phyloP scores from a whole-genome alignment of 2,113 vertebrate genomes.

The Gymnorhina tibicen region DNA sequence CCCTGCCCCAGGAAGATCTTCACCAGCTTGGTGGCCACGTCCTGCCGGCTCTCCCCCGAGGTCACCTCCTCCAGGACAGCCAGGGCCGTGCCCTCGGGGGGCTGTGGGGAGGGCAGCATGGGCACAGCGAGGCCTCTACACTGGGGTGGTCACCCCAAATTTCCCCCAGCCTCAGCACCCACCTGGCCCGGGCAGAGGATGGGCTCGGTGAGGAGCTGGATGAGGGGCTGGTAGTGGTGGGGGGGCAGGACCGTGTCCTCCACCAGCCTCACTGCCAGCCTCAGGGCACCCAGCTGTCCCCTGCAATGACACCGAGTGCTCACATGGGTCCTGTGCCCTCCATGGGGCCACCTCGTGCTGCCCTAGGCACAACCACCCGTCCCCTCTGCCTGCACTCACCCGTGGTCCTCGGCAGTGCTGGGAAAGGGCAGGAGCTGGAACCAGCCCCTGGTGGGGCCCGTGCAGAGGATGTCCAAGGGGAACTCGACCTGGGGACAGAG shows the following conservation, averaged over 20 bases:
- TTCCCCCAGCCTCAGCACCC: not conserved
- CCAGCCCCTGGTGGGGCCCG: constrained; percentile 78
- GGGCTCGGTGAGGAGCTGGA: constrained; percentile 82
- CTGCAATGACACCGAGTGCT: not conserved
- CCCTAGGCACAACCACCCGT: not conserved
- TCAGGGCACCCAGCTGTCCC: constrained; percentile 84
- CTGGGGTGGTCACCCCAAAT: not conserved
- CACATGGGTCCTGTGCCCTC: rapidly evolving
- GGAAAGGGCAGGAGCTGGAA: constrained; percentile 86
- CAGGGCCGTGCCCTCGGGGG: constrained; percentile 71
- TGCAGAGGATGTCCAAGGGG: constrained; percentile 70
- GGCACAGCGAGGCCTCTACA: rapidly evolving
- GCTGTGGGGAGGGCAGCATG: constrained; percentile 54
- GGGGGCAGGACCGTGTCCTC: constrained; percentile 84
- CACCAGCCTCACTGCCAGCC: constrained; percentile 80
- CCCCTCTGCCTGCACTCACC: constrained; percentile 60
- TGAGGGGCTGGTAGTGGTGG: constrained; percentile 81
- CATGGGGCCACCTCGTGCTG: not conserved
- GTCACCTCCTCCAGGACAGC: constrained; percentile 87
- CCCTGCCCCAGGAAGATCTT: constrained; percentile 88
- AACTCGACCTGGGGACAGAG: constrained; percentile 78
- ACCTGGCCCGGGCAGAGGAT: constrained; percentile 75
- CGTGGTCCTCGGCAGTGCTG: constrained; percentile 69
- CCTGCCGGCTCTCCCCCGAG: constrained; percentile 83
- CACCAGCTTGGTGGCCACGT: constrained; percentile 87